A percentile compares a stretch with the other conserved stretches of the same genome.
Conservation (phyloP, 1,140 invertebrate species). For the Matsumurasca onukii region DNA sequence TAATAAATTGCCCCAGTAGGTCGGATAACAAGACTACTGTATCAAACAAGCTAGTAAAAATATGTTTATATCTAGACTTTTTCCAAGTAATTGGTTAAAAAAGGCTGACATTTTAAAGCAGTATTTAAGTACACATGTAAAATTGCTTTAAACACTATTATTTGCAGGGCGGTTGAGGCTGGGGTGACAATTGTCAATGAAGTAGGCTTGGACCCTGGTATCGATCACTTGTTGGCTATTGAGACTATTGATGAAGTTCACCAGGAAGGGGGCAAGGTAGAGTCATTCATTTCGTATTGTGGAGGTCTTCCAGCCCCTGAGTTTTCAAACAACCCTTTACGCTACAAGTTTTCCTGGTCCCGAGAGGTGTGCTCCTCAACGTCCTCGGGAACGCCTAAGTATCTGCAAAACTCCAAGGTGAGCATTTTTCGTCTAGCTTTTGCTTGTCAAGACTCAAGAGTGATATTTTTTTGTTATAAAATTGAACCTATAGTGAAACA, state of each 20-base stretch:
- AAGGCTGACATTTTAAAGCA: no score
- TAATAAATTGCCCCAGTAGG: no score
- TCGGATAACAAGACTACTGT: no score
- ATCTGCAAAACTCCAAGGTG: constrained; percentile 80
- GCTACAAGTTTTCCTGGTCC: constrained; percentile 99
- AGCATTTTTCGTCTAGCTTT: no score
- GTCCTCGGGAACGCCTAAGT: constrained; percentile 84
- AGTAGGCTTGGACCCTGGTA: constrained; percentile 95
- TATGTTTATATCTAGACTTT: no score
- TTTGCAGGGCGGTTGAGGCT: constrained; percentile 43
- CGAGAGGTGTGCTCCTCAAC: constrained; percentile 86
- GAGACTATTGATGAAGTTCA: constrained; percentile 94
- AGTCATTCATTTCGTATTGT: constrained; percentile 96
- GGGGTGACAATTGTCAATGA: constrained; percentile 58
- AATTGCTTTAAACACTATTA: no score
- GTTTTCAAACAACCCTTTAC: constrained; percentile 87
- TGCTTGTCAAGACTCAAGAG: not conserved
- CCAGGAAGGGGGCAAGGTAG: constrained; percentile 74
- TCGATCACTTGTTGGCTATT: constrained; percentile 96
- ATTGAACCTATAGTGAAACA: not conserved
- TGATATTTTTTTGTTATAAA: not conserved
- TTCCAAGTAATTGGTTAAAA: no score
- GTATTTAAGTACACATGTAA: no score
- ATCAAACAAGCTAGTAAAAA: no score
- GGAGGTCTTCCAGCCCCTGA: constrained; percentile 96